Evolutionary conservation across 2,797 vertebrate species (phyloP), one percentile per base, ranked within the genome.

Genomic region (Meda fulgida): DNA sequence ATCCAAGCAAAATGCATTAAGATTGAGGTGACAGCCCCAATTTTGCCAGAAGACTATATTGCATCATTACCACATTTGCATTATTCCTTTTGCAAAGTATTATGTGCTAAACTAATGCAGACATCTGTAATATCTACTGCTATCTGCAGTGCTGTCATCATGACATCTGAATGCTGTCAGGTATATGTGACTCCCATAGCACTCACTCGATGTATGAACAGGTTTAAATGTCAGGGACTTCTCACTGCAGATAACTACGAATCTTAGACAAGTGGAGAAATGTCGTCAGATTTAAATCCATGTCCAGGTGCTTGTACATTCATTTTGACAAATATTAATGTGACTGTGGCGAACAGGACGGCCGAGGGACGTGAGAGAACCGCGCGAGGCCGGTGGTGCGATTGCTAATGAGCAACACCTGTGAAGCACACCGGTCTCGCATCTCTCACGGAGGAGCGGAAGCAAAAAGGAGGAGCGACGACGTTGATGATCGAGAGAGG

Each of bases 171-270:
- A 31, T 18, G 16, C 18, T 31, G 18, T 43, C 77, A 46, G 48
- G 58, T 78, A 11, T 78, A 11, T 65, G 38, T 31, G n/a, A 46
- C 55, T 65, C n/a, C 9, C 58, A 65, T 23, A 29, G 3, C n/a
- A 13, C 26, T 48, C 38, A 34, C n/a, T 65, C 8, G 5, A 48
- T 76, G 21, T 65, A 83, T 51, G 46, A 83, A 83, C 53, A 65
- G 71, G 40, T 48, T 75, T 75, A 83, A 83, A 75, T 65, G 69
- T 43, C 80, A 82, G 55, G 14, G 29, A 36, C 70, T 83, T 83
- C 14, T 46, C 31, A n/a, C 23, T 53, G 46, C 29, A 51, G 21
- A 67, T 51, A 67, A 31, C 60, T 67, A 19, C 19, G 9, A 67
- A 63, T 72, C n/a, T 72, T 34, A 8, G 29, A 18, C 60, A 38